Evolutionary conservation across 2,113 vertebrate species (phyloP), one percentile per base, ranked within the genome.

Genomic region (Clarias magur): DNA sequence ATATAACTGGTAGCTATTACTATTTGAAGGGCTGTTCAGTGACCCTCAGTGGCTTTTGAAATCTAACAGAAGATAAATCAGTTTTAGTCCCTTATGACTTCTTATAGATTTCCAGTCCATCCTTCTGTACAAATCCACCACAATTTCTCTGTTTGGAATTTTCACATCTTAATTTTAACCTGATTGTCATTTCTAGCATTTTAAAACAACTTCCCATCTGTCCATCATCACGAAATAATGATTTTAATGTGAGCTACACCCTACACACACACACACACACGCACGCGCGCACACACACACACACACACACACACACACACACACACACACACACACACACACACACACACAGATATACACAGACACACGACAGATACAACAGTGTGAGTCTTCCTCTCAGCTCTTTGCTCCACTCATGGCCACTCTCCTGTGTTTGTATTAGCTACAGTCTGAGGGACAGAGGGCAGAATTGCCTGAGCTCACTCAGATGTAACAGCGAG

Each of bases 1-100:
- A 89, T 89, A 89, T 89, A 91, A 90, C 86, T 93, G 92, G 93
- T 93, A 93, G 93, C 92, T 94, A 93, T 94, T 94, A 93, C 92
- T 92, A 91, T 89, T 88, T 86, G 92, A 94, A 93, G 92, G 89
- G 88, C 90, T 91, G 89, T 88, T 93, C 90, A 90, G 86, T 80
- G 86, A 83, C 92, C 84, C 92, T 93, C 85, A 86, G 89, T 93
- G 91, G 90, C 87, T 88, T 90, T 86, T 86, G 90, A 86, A 57
- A 91, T 91, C 91, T 91, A 88, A 92, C 90, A 89, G 90, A 82
- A 91, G 93, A 94, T 94, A 92, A 93, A 95, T 95, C 93, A 91
- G 91, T 91, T 94, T 93, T 91, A 93, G 92, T 90, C 87, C 53
- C 92, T 94, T 92, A 19, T 93, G 89, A 93, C 93, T 91, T 86